Percentiles rank a stretch among this genome's conserved stretches.
phyloP scores from a whole-genome alignment of 2,113 vertebrate species.

The Mus spicilegus region DNA sequence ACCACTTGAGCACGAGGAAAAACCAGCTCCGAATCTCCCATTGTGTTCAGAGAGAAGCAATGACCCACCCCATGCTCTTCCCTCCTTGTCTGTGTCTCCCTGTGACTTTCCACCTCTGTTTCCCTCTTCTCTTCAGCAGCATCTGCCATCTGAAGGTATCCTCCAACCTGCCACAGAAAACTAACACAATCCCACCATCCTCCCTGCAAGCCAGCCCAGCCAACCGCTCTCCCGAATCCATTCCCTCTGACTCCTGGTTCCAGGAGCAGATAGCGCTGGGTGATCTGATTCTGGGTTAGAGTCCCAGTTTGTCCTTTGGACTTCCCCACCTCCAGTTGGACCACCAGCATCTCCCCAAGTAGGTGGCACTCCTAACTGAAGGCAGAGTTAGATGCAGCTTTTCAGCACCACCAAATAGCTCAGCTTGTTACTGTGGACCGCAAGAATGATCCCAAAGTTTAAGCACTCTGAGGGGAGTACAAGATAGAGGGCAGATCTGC shows the following conservation, averaged over 20 bases:
- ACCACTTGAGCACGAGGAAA: background rate
- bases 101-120: background rate
- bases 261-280: background rate
- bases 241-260: background rate
- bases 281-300: background rate
- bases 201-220: background rate
- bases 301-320: background rate
- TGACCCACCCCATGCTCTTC: constrained; percentile 10
- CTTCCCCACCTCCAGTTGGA: background rate
- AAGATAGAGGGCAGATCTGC: background rate
- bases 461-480: background rate
- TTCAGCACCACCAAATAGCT: background rate
- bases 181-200: background rate
- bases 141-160: background rate
- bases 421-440: background rate
- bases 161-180: background rate
- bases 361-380: background rate
- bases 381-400: background rate
- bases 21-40: constrained; percentile 24
- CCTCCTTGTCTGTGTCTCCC: constrained; percentile 37
- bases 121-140: constrained; percentile 6
- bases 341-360: background rate
- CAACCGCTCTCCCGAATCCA: background rate
- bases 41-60: constrained; percentile 60
- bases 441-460: background rate